Evolutionary conservation across 2,113 vertebrate species (phyloP), one percentile per base, ranked within the genome.

Genomic region (Sylvia atricapilla): DNA sequence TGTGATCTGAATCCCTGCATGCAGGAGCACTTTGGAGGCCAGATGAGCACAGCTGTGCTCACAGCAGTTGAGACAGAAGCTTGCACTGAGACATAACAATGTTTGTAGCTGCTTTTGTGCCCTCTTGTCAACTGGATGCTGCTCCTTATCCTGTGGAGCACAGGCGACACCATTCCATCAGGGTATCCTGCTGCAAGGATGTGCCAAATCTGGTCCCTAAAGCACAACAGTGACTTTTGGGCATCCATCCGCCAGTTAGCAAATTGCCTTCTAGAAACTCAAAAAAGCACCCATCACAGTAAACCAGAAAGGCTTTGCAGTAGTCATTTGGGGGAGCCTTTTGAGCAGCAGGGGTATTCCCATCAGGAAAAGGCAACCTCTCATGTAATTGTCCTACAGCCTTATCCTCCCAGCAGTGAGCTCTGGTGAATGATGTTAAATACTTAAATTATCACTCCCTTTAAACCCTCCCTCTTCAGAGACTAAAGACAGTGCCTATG

Each of bases 101-200:
- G 64, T 20, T 49, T 31, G 11, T 28, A 41, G 27, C 8, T 80
- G 68, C 9, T 77, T 13, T 67, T 76, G 21, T 46, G 37, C 41
- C 11, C 2, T 2, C 5, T 11, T n/a, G 11, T 16, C 1, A 4
- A 25, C 11, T 1, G 1, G 58, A 64, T 3, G 22, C 19, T 55
- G 39, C 13, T 67, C 15, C 35, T 24, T 53, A 47, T 35, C 35
- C 66, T 25, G 19, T 13, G 55, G 24, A 83, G 75, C 62, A 69
- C 53, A 39, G 47, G 10, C 8, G 4, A 75, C 18, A 46, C 20
- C 47, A 18, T 19, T 63, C 30, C 3, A 1, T 39, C 31, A 78
- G 70, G 66, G 23, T 0, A 3, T 39, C 35, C 70, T 86, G 46
- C 39, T 41, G 30, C 55, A 81, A 37, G 13, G 20, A 62, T 5